Evolutionary conservation across 2,797 vertebrate genomes (phyloP).

Genomic region (Premnoplex brunnescens): DNA sequence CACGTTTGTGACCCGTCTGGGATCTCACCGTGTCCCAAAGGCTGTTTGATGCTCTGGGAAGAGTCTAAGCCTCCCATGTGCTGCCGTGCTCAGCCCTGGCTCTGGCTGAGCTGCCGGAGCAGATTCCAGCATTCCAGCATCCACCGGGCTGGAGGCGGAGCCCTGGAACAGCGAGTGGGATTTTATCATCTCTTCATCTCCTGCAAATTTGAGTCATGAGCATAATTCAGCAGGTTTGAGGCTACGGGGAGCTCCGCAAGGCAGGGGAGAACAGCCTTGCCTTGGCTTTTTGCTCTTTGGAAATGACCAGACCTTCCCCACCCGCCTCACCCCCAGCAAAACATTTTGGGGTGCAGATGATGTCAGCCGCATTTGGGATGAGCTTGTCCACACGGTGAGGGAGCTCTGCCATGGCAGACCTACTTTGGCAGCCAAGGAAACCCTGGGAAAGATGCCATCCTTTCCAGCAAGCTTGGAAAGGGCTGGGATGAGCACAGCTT

Average conservation of each 20-base stretch:
- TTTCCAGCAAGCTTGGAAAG: background rate
- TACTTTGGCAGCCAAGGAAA: background rate
- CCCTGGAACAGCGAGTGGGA: background rate
- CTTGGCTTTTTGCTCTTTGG: background rate
- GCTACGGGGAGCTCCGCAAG: fast-evolving
- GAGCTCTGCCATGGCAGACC: background rate
- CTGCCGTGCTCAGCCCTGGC: background rate
- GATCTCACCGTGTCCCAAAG: background rate
- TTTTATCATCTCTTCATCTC: background rate
- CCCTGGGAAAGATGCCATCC: background rate
- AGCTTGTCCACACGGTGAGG: background rate
- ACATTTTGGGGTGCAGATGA: background rate
- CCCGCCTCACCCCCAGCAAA: fast-evolving
- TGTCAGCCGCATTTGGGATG: background rate
- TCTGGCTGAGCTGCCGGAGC: background rate
- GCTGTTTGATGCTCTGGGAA: background rate
- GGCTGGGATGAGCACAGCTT: background rate
- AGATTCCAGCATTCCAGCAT: background rate
- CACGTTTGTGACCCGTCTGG: fast-evolving
- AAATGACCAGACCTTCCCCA: background rate
- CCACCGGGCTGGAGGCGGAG: background rate
- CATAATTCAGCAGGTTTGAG: background rate
- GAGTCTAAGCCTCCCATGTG: background rate
- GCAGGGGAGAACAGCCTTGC: background rate
- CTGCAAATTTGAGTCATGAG: background rate